These are phyloP conservation scores for Myopa tessellatipennis DNA, from an alignment of 2,888 invertebrate species.

Conservation along the genomic window DNA sequence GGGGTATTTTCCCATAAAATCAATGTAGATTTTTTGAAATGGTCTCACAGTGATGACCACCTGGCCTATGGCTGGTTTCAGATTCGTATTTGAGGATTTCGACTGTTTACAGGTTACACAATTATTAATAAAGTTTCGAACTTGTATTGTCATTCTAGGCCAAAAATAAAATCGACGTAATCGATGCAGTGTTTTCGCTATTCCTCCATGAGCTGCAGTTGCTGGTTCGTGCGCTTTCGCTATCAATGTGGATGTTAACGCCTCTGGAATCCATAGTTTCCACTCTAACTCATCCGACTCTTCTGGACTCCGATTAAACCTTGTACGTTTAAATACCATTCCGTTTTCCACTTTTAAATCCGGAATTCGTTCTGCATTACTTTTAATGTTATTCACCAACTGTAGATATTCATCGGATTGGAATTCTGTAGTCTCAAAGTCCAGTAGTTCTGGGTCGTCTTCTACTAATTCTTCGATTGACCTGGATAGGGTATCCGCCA, in stretches of 20 bases:
- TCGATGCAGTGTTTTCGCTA: conserved; percentile 25
- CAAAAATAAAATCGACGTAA: neutral
- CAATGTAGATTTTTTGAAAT: conserved; percentile 42
- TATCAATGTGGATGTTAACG: conserved; percentile 4
- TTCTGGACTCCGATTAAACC: neutral
- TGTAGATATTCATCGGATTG: conserved; percentile 8
- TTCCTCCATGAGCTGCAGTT: conserved; percentile 19
- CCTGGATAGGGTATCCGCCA: neutral
- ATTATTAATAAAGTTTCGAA: too few species aligned
- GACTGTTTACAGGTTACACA: neutral
- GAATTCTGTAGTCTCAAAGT: neutral
- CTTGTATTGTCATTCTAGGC: neutral
- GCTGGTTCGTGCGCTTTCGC: conserved; percentile 19
- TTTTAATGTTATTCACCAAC: neutral
- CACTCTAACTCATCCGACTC: conserved; percentile 24
- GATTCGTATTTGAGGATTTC: neutral
- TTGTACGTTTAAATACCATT: conserved; percentile 15
- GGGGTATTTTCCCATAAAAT: conserved; percentile 6
- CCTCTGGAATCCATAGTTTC: conserved; percentile 35
- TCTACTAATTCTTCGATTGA: neutral
- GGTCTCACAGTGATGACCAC: neutral
- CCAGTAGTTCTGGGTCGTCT: too few species aligned
- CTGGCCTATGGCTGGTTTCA: neutral
- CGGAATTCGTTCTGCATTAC: conserved; percentile 28
- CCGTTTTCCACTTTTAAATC: conserved; percentile 22